Evolutionary conservation across 2,797 vertebrate genomes (phyloP).

Genomic region (Cichlasoma orientale): DNA sequence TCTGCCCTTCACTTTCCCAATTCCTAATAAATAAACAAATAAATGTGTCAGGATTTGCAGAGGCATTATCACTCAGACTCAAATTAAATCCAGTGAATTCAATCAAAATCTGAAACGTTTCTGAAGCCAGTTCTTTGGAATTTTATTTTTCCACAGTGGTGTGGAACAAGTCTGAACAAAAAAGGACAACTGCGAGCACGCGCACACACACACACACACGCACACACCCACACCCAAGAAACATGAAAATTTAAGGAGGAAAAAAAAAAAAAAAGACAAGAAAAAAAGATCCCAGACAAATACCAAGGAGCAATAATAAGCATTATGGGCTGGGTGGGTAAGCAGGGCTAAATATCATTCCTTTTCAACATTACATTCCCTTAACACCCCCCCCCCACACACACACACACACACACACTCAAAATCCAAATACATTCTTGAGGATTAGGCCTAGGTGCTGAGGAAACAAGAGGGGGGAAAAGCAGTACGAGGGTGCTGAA

Average conservation of each 20-base stretch:
- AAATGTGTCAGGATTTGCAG: neutral
- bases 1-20: constrained; percentile 89
- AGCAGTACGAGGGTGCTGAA: constrained; percentile 7
- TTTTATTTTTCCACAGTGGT: constrained; percentile 3
- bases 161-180: constrained; percentile 38
- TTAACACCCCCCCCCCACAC: constrained; percentile 38
- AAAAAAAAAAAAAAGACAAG: constrained; percentile 28
- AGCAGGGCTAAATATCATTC: constrained; percentile 49
- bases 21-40: constrained; percentile 73
- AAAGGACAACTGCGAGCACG: constrained; percentile 18
- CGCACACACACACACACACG: neutral
- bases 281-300: constrained; percentile 48
- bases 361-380: constrained; percentile 50
- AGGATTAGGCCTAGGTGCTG: constrained; percentile 64
- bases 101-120: neutral
- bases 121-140: neutral
- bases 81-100: neutral
- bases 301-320: constrained; percentile 59
- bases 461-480: constrained; percentile 64
- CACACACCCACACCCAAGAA: neutral
- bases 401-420: too few species aligned
- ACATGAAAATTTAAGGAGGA: neutral
- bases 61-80: neutral
- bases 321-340: constrained; percentile 49
- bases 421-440: constrained; percentile 70